phyloP scores from a whole-genome alignment of 2,113 vertebrate genomes.

The Plectropomus leopardus region DNA sequence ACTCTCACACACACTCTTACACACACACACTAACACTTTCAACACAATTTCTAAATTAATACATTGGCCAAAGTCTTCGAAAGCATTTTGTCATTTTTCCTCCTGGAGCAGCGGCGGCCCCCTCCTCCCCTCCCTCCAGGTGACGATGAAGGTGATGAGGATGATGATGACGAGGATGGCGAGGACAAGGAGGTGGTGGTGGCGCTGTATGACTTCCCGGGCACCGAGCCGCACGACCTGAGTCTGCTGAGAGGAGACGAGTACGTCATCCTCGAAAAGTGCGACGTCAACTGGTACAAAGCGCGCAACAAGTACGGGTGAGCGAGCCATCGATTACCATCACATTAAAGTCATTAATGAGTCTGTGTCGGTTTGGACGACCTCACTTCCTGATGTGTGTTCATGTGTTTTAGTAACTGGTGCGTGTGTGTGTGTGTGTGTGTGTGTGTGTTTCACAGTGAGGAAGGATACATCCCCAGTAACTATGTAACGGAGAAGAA shows the following conservation, averaged over 20 bases:
- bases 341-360: not conserved
- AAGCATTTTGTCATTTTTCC: no score
- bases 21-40: not conserved
- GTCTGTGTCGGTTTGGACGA: no score
- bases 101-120: slow-evolving; percentile 18
- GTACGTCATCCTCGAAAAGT: slow-evolving; percentile 91
- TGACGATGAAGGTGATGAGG: slow-evolving; percentile 10
- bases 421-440: no score
- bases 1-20: not conserved
- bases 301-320: slow-evolving; percentile 91
- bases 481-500: slow-evolving; percentile 94
- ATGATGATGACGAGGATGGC: slow-evolving; percentile 54
- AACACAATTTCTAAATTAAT: not conserved
- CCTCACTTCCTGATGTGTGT: no score
- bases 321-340: slow-evolving; percentile 33
- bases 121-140: slow-evolving; percentile 75
- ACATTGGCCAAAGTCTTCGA: no score
- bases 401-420: no score
- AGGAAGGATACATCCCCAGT: slow-evolving; percentile 95
- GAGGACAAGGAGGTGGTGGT: slow-evolving; percentile 86
- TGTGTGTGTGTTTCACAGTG: slow-evolving; percentile 74
- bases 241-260: slow-evolving; percentile 89
- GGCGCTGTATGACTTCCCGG: slow-evolving; percentile 93
- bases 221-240: slow-evolving; percentile 91
- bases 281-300: slow-evolving; percentile 93